Base-by-base conservation (phyloP, 2,113 vertebrate genomes). In the Sinocyclocheilus grahami region DNA sequence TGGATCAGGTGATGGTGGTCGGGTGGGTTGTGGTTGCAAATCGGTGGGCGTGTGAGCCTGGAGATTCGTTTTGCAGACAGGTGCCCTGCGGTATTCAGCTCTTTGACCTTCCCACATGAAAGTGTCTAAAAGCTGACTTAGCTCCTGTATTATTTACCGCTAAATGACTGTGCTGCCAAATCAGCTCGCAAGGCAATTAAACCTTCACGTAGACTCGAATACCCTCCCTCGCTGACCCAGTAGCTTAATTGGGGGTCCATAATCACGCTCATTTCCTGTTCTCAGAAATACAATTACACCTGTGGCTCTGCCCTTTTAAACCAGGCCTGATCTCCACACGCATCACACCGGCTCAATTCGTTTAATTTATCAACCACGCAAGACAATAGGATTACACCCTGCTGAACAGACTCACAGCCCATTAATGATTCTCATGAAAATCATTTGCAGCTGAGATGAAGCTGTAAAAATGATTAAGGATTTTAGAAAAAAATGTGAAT, bases 241-340 rank as follows among this genome's bases (percentile, higher is more conserved):
- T 83, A 78, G 67, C 80, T 87, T 88, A 88, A 88, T 63, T 72
- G 76, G 72, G 86, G 48, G 62, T 76, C 83, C 74, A 78, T 88
- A 88, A 90, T 85, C 48, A 71, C 74, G 27, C 85, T 85, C 78
- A 83, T 88, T 88, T 87, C 75, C 87, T 88, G 67, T 62, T 85
- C 83, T 58, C 83, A 80, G 83, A 80, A 84, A 87, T 78, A 77
- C 83, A 85, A 83, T 90, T 88, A 85, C 74, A 82, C 30, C 60
- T 75, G 74, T 85, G 48, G 30, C 82, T 84, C 72, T 86, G 77
- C 78, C 82, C 87, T 85, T 85, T 85, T 30, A 67, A 78, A 83
- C 74, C 65, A 79, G 42, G 42, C 71, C 75, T 53, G 16, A 39
- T 46, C 83, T 60, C 30, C 37, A 42, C 39, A 81, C 53, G 48